Conservation (phyloP, 2,113 vertebrate genomes). For the Gallinago undulata region DNA sequence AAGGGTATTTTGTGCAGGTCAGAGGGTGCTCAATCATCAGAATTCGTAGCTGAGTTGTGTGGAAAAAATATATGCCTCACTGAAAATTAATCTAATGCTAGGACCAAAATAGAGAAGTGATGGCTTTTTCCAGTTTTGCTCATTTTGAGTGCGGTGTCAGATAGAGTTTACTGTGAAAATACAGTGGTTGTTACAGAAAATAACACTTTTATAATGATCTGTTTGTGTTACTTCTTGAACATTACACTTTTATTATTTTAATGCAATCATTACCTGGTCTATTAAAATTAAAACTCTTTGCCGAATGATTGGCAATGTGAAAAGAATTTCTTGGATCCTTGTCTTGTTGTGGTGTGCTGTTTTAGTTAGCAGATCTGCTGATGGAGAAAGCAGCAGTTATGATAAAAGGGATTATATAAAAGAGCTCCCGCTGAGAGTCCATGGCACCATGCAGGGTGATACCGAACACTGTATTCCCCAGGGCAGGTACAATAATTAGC, state of each 20-base stretch:
- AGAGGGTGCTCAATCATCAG: conserved; percentile 10
- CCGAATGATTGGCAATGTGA: background rate
- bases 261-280: background rate
- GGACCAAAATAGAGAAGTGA: background rate
- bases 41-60: background rate
- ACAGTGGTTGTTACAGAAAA: background rate
- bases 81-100: background rate
- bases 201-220: background rate
- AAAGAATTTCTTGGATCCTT: background rate
- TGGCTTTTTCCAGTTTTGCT: background rate
- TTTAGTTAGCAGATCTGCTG: conserved; percentile 26
- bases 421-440: background rate
- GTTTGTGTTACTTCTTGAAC: background rate
- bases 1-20: conserved; percentile 12
- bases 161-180: background rate
- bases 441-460: conserved; percentile 14
- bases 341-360: background rate
- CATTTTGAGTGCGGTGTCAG: background rate
- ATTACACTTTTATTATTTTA: background rate
- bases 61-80: background rate
- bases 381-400: conserved; percentile 48
- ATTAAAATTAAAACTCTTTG: background rate
- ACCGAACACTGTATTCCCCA: conserved; percentile 23
- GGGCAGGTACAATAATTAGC: conserved; percentile 57
- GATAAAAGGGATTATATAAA: conserved; percentile 41